phyloP scores from a whole-genome alignment of 2,797 vertebrate genomes.

The Macropodus opercularis region DNA sequence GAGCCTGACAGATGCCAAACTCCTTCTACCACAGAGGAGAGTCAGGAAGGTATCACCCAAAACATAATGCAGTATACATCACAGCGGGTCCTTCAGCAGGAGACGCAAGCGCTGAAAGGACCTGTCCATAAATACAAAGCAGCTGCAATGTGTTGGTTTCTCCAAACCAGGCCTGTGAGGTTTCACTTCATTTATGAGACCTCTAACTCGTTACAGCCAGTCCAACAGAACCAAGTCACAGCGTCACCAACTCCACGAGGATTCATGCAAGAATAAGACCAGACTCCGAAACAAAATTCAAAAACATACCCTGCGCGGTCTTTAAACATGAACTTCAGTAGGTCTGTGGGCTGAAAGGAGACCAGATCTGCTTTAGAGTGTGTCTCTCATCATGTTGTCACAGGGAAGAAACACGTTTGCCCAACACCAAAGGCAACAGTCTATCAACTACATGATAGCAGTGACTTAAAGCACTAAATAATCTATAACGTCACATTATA shows the following conservation, averaged over 20 bases:
- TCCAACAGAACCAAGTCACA: conserved; percentile 13
- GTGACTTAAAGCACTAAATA: no score
- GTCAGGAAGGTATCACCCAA: conserved; percentile 34
- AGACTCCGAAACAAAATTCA: no score
- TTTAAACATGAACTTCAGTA: conserved; percentile 21
- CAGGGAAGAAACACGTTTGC: conserved; percentile 6
- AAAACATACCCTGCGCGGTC: no score
- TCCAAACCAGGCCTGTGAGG: conserved; percentile 28
- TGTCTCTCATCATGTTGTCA: conserved; percentile 4
- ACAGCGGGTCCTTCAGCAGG: conserved; percentile 12
- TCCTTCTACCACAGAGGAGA: not conserved
- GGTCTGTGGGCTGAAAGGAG: not conserved
- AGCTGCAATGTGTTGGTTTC: conserved; percentile 8
- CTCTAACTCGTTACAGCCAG: conserved; percentile 16
- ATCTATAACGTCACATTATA: no score
- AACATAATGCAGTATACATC: conserved; percentile 29
- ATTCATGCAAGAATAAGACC: not conserved
- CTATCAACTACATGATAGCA: no score
- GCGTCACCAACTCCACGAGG: not conserved
- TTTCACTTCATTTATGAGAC: conserved; percentile 39
- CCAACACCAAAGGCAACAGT: not conserved
- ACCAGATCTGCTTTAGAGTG: not conserved
- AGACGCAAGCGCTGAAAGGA: conserved; percentile 16
- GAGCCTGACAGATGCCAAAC: conserved; percentile 6
- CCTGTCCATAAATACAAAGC: conserved; percentile 36